Evolutionary conservation across 2,113 vertebrate species (phyloP).

Genomic region (Melanocharis versteri): DNA sequence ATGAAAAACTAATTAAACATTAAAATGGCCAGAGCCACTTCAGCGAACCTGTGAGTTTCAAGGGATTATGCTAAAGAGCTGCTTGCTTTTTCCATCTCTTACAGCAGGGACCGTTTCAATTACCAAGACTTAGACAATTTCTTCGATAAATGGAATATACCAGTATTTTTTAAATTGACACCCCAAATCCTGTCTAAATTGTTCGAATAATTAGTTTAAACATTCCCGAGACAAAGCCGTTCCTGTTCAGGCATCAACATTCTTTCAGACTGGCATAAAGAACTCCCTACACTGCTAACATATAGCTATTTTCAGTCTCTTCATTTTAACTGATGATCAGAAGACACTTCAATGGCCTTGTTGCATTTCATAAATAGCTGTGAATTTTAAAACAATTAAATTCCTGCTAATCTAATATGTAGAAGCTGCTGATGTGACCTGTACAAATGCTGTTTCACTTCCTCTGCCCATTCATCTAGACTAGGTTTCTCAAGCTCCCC

Average conservation of each 20-base stretch:
- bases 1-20: background rate
- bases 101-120: background rate
- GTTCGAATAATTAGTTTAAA: background rate
- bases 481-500: background rate
- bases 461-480: background rate
- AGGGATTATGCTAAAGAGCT: background rate
- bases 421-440: background rate
- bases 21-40: background rate
- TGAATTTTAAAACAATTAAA: background rate
- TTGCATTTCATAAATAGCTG: background rate
- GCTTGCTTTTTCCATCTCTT: background rate
- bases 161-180: background rate
- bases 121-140: background rate
- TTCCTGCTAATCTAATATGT: background rate
- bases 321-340: background rate
- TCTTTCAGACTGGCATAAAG: background rate
- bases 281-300: background rate
- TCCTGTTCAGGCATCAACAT: background rate
- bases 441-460: background rate
- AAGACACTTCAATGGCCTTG: background rate
- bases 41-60: background rate
- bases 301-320: background rate
- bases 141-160: background rate
- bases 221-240: background rate
- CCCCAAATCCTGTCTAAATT: background rate